Conservation (phyloP, 2,888 invertebrate species). For the Stictocephala bisonia region DNA sequence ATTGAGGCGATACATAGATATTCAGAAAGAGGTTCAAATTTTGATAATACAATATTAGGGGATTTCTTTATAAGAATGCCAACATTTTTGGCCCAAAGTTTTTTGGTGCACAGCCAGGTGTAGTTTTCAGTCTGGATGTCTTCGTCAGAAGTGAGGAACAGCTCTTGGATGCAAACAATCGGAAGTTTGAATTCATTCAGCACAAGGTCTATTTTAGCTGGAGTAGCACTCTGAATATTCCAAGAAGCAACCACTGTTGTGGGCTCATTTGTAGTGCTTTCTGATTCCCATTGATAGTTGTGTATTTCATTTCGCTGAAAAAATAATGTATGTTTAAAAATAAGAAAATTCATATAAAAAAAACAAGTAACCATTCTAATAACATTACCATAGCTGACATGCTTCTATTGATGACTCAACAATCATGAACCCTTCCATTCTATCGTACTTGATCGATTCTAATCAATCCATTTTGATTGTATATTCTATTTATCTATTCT, state of each 20-base stretch:
- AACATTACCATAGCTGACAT: too few relatives aligned
- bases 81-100: conserved; percentile 22
- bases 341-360: too few relatives aligned
- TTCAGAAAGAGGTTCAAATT: not conserved
- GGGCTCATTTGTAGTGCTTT: not conserved
- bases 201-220: not conserved
- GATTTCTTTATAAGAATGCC: conserved; percentile 13
- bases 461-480: too few relatives aligned
- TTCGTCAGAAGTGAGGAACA: conserved; percentile 15
- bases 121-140: conserved; percentile 2
- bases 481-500: too few relatives aligned
- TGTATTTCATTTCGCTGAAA: too few relatives aligned
- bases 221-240: conserved; percentile 16
- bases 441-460: too few relatives aligned
- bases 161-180: conserved; percentile 11
- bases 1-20: not conserved
- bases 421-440: too few relatives aligned
- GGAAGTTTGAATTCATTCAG: not conserved
- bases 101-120: conserved; percentile 17
- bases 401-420: too few relatives aligned
- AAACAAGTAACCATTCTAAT: too few relatives aligned
- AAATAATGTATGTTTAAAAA: too few relatives aligned
- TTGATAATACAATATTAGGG: not conserved
- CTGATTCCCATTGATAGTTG: not conserved
- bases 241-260: not conserved